A percentile compares a stretch with the other conserved stretches of the same genome.
Conservation (phyloP, 2,888 invertebrate species). For the Sphaerophoria rueppellii region DNA sequence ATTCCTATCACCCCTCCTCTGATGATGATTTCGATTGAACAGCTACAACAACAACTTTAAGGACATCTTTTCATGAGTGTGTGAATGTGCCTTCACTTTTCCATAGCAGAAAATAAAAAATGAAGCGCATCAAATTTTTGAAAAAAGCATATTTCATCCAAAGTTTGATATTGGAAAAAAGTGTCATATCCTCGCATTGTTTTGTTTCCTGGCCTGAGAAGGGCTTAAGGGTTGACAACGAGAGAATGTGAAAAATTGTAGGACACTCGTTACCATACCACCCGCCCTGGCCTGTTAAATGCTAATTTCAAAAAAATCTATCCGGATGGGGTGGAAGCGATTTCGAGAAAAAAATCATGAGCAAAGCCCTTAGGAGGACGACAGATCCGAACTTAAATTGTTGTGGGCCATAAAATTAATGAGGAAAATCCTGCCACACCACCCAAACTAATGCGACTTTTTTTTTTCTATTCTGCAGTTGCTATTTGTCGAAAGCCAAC, state of each 20-base stretch:
- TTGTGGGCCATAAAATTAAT: slow-evolving; percentile 73
- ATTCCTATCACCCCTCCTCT: slow-evolving; percentile 64
- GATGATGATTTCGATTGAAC: not conserved
- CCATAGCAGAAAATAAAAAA: slow-evolving; percentile 59
- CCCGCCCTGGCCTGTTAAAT: slow-evolving; percentile 8
- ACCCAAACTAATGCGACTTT: not conserved
- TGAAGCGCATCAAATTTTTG: slow-evolving; percentile 68
- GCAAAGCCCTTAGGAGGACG: slow-evolving; percentile 32
- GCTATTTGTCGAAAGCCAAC: slow-evolving; percentile 47
- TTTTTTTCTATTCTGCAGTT: not conserved
- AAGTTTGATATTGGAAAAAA: slow-evolving; percentile 43
- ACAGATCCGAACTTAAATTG: slow-evolving; percentile 35
- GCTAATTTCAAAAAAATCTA: slow-evolving; percentile 58
- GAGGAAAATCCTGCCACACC: slow-evolving; percentile 62
- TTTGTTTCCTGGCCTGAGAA: slow-evolving; percentile 16
- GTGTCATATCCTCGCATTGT: slow-evolving; percentile 51
- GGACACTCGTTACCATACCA: slow-evolving; percentile 13
- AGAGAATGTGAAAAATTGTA: slow-evolving; percentile 41
- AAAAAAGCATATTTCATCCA: slow-evolving; percentile 66
- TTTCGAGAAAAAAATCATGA: slow-evolving; percentile 52
- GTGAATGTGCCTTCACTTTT: slow-evolving; percentile 60
- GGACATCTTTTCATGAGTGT: slow-evolving; percentile 63
- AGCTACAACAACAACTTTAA: slow-evolving; percentile 34
- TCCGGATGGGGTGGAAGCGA: slow-evolving; percentile 57
- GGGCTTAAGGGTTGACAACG: slow-evolving; percentile 42